Conservation (phyloP, 2,797 vertebrate genomes). For the Garrulus glandarius region DNA sequence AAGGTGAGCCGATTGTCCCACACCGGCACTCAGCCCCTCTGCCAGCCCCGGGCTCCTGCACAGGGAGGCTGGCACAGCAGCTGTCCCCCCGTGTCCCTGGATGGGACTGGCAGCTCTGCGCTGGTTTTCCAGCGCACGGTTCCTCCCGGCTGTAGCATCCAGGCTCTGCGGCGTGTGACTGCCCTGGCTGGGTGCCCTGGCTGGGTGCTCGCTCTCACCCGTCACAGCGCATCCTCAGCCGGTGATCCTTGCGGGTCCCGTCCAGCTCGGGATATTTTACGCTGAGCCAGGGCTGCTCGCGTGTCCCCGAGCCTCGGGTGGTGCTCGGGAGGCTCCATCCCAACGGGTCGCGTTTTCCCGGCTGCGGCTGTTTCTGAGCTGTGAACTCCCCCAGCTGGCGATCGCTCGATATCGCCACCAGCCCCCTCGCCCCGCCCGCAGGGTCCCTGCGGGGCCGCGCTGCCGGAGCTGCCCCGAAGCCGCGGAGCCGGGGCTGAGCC, state of each 20-base stretch:
- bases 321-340: accelerated
- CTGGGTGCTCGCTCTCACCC: not conserved
- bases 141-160: not conserved
- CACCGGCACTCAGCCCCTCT: not conserved
- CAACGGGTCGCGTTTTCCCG: accelerated
- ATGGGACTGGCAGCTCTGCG: too few relatives aligned
- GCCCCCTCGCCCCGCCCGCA: not conserved
- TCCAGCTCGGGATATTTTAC: not conserved
- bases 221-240: not conserved
- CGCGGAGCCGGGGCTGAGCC: not conserved
- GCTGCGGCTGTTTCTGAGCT: not conserved
- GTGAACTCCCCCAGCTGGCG: conserved; percentile 45
- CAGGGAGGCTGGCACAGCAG: not conserved
- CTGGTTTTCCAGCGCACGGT: accelerated
- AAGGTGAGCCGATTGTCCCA: not conserved
- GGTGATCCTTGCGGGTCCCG: not conserved
- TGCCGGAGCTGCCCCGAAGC: too few relatives aligned
- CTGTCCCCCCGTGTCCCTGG: not conserved
- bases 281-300: not conserved
- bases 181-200: too few relatives aligned
- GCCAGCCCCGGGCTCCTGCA: not conserved
- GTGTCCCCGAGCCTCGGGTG: not conserved
- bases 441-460: accelerated
- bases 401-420: not conserved
- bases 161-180: accelerated